Evolutionary conservation across 1,140 invertebrate genomes (phyloP).

Genomic region (Melanaphis sacchari): DNA sequence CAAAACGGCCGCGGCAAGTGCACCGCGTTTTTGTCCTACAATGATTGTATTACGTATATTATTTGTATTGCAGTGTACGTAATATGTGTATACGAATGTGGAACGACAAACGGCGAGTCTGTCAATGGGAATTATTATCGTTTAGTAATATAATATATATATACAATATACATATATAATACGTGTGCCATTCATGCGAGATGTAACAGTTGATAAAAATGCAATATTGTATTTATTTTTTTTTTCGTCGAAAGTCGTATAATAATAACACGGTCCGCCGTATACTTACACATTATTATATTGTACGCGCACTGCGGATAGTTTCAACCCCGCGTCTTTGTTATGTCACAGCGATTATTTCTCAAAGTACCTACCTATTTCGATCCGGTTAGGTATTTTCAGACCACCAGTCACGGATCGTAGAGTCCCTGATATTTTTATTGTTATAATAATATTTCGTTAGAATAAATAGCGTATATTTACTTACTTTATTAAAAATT

Average conservation of each 20-base stretch:
- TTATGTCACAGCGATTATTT: neutral
- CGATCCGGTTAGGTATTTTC: neutral
- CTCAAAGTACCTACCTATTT: neutral
- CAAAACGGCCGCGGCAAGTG: slow-evolving; percentile 1
- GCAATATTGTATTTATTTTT: neutral
- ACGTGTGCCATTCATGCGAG: too few species aligned
- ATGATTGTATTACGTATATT: neutral
- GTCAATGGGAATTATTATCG: neutral
- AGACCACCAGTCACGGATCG: neutral
- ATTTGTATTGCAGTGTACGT: neutral
- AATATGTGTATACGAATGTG: neutral
- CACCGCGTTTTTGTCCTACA: neutral
- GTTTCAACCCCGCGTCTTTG: neutral
- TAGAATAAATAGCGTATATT: too few species aligned
- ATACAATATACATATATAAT: too few species aligned
- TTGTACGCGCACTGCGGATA: neutral
- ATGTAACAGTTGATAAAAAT: neutral
- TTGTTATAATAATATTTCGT: neutral
- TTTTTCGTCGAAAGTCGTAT: neutral
- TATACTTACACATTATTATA: neutral
- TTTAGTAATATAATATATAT: neutral
- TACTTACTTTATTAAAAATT: too few species aligned
- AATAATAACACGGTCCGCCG: neutral
- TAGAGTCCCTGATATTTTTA: too few species aligned
- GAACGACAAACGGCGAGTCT: neutral